phyloP scores from a whole-genome alignment of 2,797 vertebrate genomes.

The Sebastes oblongus region DNA sequence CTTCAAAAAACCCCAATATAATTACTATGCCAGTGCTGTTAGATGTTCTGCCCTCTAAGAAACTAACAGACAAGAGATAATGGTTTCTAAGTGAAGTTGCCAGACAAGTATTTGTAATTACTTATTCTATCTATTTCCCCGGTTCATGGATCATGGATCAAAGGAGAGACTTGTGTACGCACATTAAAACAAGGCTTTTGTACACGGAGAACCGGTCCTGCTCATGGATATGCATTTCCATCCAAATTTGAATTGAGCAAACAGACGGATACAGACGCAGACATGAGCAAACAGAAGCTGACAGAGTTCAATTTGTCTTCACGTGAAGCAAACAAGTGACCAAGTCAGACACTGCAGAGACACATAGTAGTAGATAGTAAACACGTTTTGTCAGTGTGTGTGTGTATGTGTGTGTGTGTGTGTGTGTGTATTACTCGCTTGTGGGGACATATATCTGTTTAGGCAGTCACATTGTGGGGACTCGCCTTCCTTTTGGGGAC shows the following conservation, averaged over 20 bases:
- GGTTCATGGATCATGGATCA: conserved; percentile 10
- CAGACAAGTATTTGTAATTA: conserved; percentile 22
- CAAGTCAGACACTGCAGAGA: conserved; percentile 15
- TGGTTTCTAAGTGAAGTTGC: neutral
- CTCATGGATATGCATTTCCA: neutral
- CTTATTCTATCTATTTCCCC: conserved; percentile 11
- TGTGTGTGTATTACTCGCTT: no score
- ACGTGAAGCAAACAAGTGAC: conserved; percentile 3
- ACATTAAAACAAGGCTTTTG: neutral
- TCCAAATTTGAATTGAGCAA: neutral
- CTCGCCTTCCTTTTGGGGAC: no score
- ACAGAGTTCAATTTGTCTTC: conserved; percentile 3
- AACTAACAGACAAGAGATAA: conserved; percentile 7
- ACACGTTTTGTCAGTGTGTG: neutral
- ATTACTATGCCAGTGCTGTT: conserved; percentile 5
- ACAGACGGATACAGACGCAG: neutral
- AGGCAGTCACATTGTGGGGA: no score
- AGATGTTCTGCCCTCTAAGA: conserved; percentile 24
- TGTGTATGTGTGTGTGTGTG: neutral
- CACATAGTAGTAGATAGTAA: neutral
- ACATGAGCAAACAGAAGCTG: neutral
- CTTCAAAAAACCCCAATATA: neutral
- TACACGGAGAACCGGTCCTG: neutral
- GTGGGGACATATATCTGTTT: no score
- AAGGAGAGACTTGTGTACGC: neutral